phyloP scores from a whole-genome alignment of 2,797 vertebrate genomes.

The Typhlichthys subterraneus region DNA sequence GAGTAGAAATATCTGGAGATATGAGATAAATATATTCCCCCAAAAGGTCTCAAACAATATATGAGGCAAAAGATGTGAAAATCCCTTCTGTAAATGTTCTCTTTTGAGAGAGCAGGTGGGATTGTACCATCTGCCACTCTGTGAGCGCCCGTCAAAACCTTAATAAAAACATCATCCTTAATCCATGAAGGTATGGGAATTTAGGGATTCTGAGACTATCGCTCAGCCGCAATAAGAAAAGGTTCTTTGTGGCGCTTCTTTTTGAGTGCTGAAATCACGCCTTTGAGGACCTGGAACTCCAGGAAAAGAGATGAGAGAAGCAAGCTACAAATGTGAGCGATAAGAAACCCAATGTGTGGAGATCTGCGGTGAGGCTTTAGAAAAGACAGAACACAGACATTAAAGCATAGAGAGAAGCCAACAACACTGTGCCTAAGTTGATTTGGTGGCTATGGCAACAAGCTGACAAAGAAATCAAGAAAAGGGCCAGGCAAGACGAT shows the following conservation, averaged over 20 bases:
- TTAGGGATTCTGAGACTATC: slow-evolving; percentile 27
- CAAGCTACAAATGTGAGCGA: slow-evolving; percentile 10
- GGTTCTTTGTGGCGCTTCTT: slow-evolving; percentile 17
- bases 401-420: slow-evolving; percentile 11
- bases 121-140: too few species aligned
- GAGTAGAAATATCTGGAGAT: background rate
- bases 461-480: slow-evolving; percentile 3
- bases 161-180: background rate
- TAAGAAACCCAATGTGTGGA: background rate
- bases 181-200: slow-evolving; percentile 21
- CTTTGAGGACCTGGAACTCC: slow-evolving; percentile 6
- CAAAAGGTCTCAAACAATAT: background rate
- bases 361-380: background rate
- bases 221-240: slow-evolving; percentile 15
- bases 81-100: too few species aligned
- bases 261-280: slow-evolving; percentile 10
- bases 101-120: too few species aligned
- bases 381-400: background rate
- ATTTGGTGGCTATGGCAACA: slow-evolving; percentile 53
- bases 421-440: slow-evolving; percentile 23
- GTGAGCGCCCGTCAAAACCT: slow-evolving; percentile 7
- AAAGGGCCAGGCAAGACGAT: background rate
- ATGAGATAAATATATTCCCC: background rate
- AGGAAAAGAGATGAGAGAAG: background rate
- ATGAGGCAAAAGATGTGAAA: background rate